Evolutionary conservation across 2,797 vertebrate genomes (phyloP).

Genomic region (Gymnodraco acuticeps): DNA sequence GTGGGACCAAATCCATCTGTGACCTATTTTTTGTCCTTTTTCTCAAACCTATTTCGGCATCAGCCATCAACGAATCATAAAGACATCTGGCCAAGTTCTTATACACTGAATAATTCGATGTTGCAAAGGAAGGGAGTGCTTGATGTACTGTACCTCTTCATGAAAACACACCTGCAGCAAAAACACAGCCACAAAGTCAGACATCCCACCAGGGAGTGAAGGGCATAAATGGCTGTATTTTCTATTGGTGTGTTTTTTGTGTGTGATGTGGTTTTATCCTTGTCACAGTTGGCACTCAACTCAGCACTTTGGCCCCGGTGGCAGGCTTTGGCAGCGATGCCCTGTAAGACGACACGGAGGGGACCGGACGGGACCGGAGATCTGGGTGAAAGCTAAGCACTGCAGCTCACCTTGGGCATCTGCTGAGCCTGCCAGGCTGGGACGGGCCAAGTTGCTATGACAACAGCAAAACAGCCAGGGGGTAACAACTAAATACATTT

Average conservation of each 20-base stretch:
- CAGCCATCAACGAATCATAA: constrained; percentile 22
- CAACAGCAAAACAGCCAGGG: constrained; percentile 39
- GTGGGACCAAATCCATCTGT: constrained; percentile 24
- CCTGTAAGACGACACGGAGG: constrained; percentile 77
- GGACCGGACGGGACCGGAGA: constrained; percentile 46
- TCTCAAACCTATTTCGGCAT: constrained; percentile 1
- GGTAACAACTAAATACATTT: not conserved
- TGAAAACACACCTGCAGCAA: constrained; percentile 21
- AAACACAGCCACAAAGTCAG: constrained; percentile 6
- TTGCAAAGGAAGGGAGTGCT: constrained; percentile 11
- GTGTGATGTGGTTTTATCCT: constrained; percentile 46
- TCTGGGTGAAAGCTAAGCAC: constrained; percentile 75
- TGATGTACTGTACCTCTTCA: not conserved
- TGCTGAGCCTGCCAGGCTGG: constrained; percentile 56
- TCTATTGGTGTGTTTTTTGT: constrained; percentile 10
- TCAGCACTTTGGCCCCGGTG: constrained; percentile 64
- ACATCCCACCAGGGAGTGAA: constrained; percentile 14
- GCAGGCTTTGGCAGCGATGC: constrained; percentile 57
- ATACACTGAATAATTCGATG: constrained; percentile 11
- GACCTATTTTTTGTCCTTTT: constrained; percentile 30
- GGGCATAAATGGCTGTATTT: constrained; percentile 20
- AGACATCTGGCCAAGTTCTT: constrained; percentile 25
- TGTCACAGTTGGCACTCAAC: constrained; percentile 44
- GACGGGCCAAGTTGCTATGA: constrained; percentile 45
- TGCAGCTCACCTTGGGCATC: constrained; percentile 75